Evolutionary conservation across 92 coral and sea anemone genomes (phyloP).

Genomic region (Siderastrea radians): DNA sequence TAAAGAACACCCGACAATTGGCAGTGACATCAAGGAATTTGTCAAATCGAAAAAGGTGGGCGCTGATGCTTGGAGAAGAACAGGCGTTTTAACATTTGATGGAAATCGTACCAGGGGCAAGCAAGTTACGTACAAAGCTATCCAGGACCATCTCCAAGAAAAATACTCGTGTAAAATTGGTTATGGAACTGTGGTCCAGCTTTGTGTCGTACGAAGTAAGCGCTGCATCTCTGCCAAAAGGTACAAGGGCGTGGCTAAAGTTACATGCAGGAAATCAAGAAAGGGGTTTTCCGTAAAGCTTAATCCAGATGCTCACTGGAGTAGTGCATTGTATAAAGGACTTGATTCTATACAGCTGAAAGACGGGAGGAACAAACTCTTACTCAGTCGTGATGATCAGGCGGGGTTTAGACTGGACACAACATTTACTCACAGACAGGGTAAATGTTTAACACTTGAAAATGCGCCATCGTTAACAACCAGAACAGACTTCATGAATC

Average conservation of each 20-base stretch:
- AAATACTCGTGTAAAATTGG: conserved; percentile 59
- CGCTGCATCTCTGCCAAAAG: conserved; percentile 49
- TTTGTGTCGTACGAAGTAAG: conserved; percentile 69
- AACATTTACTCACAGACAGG: conserved; percentile 67
- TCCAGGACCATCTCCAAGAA: conserved; percentile 64
- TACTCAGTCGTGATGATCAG: conserved; percentile 63
- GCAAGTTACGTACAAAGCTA: conserved; percentile 1
- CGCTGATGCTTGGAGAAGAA: conserved; percentile 71
- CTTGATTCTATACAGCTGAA: conserved; percentile 51
- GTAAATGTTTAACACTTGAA: conserved; percentile 32
- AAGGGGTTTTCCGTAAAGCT: conserved; percentile 41
- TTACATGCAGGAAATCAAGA: conserved; percentile 65
- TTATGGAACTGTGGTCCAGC: conserved; percentile 73
- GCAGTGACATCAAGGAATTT: conserved; percentile 25
- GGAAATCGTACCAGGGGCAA: neutral
- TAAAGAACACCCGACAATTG: conserved; percentile 49
- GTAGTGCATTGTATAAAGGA: conserved; percentile 58
- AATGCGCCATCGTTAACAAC: neutral
- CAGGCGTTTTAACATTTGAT: conserved; percentile 65
- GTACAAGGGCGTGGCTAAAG: conserved; percentile 72
- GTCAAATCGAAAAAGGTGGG: conserved; percentile 1
- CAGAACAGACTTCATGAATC: conserved; percentile 46
- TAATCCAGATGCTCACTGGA: conserved; percentile 60
- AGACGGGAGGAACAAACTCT: conserved; percentile 57
- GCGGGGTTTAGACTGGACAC: conserved; percentile 72